Conservation (phyloP, 2,113 vertebrate species). For the Cettia cetti region DNA sequence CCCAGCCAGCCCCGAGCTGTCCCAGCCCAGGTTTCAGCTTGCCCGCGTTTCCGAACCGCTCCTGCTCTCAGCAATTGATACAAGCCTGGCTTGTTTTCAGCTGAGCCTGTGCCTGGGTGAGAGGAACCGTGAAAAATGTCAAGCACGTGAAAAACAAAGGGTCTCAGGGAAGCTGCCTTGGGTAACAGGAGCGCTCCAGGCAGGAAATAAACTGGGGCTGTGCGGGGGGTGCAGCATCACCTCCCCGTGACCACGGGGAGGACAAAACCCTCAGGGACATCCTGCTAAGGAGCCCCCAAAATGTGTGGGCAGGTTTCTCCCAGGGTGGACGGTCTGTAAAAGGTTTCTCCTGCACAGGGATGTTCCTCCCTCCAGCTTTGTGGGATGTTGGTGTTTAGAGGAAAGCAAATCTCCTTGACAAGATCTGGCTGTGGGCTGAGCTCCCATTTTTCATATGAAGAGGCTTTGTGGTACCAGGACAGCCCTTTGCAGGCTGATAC, state of each 20-base stretch:
- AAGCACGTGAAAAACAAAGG: neutral
- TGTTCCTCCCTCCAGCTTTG: neutral
- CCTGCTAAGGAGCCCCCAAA: neutral
- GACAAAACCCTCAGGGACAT: neutral
- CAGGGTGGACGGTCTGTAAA: neutral
- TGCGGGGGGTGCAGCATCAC: neutral
- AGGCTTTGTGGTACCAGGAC: neutral
- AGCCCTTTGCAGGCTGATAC: neutral
- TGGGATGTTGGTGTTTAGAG: neutral
- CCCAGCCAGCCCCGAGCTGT: neutral
- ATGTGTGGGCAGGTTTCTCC: neutral
- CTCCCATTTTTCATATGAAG: neutral
- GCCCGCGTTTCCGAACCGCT: rapidly evolving
- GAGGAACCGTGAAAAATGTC: neutral
- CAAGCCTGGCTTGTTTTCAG: neutral
- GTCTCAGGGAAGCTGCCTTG: neutral
- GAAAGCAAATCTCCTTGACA: neutral
- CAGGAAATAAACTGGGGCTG: neutral
- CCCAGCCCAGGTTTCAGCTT: neutral
- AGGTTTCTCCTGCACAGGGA: neutral
- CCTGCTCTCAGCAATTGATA: neutral
- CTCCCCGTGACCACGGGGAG: rapidly evolving
- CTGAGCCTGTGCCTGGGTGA: neutral
- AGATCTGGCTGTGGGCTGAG: neutral
- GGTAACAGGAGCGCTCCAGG: neutral